Evolutionary conservation across 2,888 invertebrate species (phyloP).

Genomic region (Dusona sp.): DNA sequence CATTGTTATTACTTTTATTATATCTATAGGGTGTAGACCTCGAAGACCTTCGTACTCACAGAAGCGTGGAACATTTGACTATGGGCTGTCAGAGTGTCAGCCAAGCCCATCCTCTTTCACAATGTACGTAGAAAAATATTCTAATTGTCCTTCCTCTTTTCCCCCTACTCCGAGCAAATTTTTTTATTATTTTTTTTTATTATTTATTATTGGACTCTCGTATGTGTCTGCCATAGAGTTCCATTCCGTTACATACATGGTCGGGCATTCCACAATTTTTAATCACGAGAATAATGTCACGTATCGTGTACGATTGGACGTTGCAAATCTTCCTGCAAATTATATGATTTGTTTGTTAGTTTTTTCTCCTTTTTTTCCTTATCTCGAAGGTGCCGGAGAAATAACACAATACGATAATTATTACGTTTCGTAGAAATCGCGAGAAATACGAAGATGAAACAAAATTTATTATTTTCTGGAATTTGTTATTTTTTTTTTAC

Average conservation of each 20-base stretch:
- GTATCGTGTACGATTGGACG: background rate
- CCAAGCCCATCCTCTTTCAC: conserved; percentile 84
- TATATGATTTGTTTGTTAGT: background rate
- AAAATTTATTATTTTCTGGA: background rate
- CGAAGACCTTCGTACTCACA: conserved; percentile 73
- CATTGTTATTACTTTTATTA: background rate
- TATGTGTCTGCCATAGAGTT: conserved; percentile 33
- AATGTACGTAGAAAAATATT: conserved; percentile 80
- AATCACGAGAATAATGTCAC: conserved; percentile 38
- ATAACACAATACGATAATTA: conserved; percentile 15
- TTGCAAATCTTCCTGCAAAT: conserved; percentile 28
- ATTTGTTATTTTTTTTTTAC: background rate
- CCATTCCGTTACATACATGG: conserved; percentile 63
- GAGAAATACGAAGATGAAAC: background rate
- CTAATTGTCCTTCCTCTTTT: conserved; percentile 76
- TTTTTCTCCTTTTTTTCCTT: background rate
- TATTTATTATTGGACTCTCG: conserved; percentile 29
- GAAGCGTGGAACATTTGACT: conserved; percentile 83
- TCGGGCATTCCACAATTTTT: conserved; percentile 65
- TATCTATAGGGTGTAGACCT: conserved; percentile 26
- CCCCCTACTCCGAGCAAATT: conserved; percentile 56
- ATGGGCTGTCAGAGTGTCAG: conserved; percentile 81
- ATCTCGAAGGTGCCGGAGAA: conserved; percentile 2
- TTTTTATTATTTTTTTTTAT: conserved; percentile 2
- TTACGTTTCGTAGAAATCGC: background rate